Evolutionary conservation across 1,140 invertebrate genomes (phyloP).

Genomic region (Plodia interpunctella): DNA sequence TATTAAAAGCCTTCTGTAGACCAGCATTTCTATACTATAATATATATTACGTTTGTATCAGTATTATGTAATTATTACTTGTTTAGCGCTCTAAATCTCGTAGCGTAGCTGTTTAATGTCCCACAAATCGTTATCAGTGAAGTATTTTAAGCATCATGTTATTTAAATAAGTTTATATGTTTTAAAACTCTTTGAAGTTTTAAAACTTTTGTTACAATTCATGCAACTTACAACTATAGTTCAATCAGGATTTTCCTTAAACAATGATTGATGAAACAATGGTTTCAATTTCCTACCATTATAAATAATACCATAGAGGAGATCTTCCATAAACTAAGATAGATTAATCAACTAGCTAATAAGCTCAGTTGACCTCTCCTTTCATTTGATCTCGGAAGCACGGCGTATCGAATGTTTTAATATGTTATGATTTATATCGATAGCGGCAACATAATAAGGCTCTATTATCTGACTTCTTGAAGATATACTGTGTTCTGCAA

Average conservation of each 20-base stretch:
- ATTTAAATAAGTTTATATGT: no score
- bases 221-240: no score
- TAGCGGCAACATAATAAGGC: background rate
- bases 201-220: no score
- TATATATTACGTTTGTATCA: background rate
- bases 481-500: background rate
- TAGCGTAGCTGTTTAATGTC: no score
- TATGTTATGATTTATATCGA: constrained; percentile 7
- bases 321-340: background rate
- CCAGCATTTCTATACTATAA: background rate
- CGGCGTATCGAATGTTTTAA: constrained; percentile 5
- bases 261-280: no score
- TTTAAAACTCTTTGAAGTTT: no score
- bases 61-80: background rate
- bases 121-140: no score
- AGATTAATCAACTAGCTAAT: constrained; percentile 3
- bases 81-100: no score
- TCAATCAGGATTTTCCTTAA: no score
- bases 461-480: background rate
- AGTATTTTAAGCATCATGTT: no score
- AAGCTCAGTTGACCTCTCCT: background rate
- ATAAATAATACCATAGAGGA: background rate
- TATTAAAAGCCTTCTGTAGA: constrained; percentile 66
- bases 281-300: no score
- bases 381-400: constrained; percentile 2